phyloP scores from a whole-genome alignment of 2,888 invertebrate genomes.

The Mongoloraphidia duomilia region DNA sequence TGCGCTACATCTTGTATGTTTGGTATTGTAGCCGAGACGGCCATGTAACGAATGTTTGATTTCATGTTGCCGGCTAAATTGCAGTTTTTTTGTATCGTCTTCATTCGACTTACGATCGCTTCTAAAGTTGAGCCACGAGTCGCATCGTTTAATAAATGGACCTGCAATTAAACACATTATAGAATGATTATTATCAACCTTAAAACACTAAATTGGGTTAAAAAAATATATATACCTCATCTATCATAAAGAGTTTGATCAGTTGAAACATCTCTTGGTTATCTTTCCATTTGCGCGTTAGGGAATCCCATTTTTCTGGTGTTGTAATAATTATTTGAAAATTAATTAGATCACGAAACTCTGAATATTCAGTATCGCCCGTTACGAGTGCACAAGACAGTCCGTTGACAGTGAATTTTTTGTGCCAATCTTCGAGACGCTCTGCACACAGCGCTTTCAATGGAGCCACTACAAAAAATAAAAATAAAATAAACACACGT shows the following conservation, averaged over 20 bases:
- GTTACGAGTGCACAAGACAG: conserved; percentile 55
- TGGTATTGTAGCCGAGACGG: conserved; percentile 65
- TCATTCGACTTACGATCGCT: conserved; percentile 65
- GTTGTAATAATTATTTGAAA: conserved; percentile 60
- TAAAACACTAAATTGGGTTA: not conserved
- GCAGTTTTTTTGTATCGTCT: conserved; percentile 40
- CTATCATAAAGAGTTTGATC: conserved; percentile 54
- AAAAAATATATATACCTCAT: conserved; percentile 39
- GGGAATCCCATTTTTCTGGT: conserved; percentile 74
- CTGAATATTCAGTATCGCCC: conserved; percentile 56
- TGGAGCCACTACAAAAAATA: conserved; percentile 52
- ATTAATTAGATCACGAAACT: conserved; percentile 31
- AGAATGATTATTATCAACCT: not conserved
- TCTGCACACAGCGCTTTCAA: conserved; percentile 67
- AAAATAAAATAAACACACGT: not conserved
- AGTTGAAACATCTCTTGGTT: conserved; percentile 43
- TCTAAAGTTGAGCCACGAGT: conserved; percentile 60
- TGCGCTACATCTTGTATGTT: conserved; percentile 61
- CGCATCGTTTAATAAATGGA: conserved; percentile 60
- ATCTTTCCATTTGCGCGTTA: conserved; percentile 61
- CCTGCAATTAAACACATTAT: conserved; percentile 16
- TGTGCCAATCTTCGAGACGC: conserved; percentile 53
- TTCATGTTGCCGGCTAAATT: not conserved
- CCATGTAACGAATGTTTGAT: conserved; percentile 45
- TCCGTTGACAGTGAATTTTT: conserved; percentile 48